These are phyloP conservation scores for Marmota flaviventris DNA, from an alignment of 2,113 vertebrate species.

Conservation along the genomic window DNA sequence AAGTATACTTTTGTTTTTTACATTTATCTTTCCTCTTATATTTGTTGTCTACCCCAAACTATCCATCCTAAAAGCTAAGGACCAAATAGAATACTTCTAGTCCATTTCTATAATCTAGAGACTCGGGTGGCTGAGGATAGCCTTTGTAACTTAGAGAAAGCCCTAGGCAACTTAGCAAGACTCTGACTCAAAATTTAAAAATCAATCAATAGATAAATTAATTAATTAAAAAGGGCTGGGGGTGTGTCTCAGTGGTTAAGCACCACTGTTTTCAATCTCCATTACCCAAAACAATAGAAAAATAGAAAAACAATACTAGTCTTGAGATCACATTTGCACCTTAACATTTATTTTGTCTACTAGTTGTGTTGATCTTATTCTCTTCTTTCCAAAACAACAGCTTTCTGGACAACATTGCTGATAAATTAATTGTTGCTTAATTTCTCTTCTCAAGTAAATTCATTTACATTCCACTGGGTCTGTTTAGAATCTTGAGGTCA, in stretches of 20 bases:
- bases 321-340: not conserved
- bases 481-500: not conserved
- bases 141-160: no score
- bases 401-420: not conserved
- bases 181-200: no score
- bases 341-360: not conserved
- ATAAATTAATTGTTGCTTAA: not conserved
- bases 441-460: not conserved
- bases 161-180: no score
- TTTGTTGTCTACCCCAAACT: not conserved
- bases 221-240: no score
- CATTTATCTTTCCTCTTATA: not conserved
- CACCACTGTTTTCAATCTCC: no score
- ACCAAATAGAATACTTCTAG: not conserved
- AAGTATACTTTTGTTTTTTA: not conserved
- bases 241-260: no score
- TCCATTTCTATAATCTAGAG: not conserved
- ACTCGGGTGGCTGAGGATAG: no score
- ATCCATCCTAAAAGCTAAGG: not conserved
- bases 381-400: not conserved
- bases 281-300: no score
- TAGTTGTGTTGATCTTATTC: not conserved
- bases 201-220: no score
- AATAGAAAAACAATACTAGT: not conserved
- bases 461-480: not conserved